Evolutionary conservation across 2,797 vertebrate genomes (phyloP).

Genomic region (Buphagus erythrorhynchus): DNA sequence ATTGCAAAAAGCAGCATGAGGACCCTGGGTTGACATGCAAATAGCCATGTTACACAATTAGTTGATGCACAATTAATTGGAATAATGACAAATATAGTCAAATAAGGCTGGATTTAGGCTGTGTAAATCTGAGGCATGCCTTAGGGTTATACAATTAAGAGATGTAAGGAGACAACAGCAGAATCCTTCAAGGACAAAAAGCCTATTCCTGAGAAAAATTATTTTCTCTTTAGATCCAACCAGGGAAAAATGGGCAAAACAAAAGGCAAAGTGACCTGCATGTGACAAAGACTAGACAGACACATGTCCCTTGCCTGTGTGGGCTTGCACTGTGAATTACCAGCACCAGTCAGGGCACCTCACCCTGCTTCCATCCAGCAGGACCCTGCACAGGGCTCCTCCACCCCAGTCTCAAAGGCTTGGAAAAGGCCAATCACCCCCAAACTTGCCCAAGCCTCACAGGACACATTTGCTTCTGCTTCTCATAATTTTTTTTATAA

Average conservation of each 20-base stretch:
- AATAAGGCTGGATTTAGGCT: slow-evolving; percentile 53
- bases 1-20: slow-evolving; percentile 62
- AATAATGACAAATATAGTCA: slow-evolving; percentile 70
- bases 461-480: neutral
- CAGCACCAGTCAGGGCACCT: rapidly evolving
- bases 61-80: slow-evolving; percentile 73
- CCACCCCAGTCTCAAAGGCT: neutral
- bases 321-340: neutral
- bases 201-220: slow-evolving; percentile 32
- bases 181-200: slow-evolving; percentile 58
- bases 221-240: neutral
- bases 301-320: neutral
- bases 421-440: neutral
- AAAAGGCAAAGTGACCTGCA: neutral
- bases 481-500: neutral
- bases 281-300: neutral
- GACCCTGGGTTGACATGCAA: slow-evolving; percentile 64
- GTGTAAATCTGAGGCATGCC: slow-evolving; percentile 54
- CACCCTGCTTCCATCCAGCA: neutral
- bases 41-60: slow-evolving; percentile 71
- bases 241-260: neutral
- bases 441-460: neutral
- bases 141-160: slow-evolving; percentile 53
- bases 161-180: neutral
- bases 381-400: neutral